Conservation (phyloP, 2,113 vertebrate species). For the Carlito syrichta region DNA sequence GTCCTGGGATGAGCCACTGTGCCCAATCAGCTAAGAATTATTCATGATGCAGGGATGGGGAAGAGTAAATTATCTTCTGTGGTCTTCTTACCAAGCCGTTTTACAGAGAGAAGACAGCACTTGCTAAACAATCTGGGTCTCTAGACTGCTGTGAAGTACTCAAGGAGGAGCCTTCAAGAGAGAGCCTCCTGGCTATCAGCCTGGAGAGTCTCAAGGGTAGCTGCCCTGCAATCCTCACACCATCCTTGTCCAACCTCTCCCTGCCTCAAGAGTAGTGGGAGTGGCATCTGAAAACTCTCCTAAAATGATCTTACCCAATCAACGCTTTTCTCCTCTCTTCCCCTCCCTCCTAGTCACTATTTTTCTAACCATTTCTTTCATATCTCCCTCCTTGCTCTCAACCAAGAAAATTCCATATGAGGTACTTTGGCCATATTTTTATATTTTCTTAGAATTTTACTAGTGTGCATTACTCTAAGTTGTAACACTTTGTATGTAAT, state of each 20-base stretch:
- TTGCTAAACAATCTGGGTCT: not conserved
- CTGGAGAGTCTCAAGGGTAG: not conserved
- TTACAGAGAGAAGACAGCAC: not conserved
- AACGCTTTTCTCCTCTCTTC: not conserved
- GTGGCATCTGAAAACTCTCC: not conserved
- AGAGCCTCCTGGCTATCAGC: too few species aligned
- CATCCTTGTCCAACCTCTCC: not conserved
- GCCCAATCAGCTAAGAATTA: too few species aligned
- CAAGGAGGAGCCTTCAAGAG: not conserved
- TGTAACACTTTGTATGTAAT: too few species aligned
- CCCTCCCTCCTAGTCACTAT: not conserved
- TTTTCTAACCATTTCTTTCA: not conserved
- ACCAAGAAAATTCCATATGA: not conserved
- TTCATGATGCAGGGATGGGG: not conserved
- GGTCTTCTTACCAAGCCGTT: not conserved
- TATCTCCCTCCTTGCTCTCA: not conserved
- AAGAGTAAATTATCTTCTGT: not conserved
- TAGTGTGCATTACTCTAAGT: not conserved
- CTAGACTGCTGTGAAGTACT: not conserved
- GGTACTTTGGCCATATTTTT: not conserved
- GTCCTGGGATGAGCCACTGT: too few species aligned
- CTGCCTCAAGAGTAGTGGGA: not conserved
- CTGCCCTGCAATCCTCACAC: too few species aligned
- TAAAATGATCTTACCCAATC: not conserved
- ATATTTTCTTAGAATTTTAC: not conserved